phyloP scores from a whole-genome alignment of 2,888 invertebrate species.

The Diarsia rubi region DNA sequence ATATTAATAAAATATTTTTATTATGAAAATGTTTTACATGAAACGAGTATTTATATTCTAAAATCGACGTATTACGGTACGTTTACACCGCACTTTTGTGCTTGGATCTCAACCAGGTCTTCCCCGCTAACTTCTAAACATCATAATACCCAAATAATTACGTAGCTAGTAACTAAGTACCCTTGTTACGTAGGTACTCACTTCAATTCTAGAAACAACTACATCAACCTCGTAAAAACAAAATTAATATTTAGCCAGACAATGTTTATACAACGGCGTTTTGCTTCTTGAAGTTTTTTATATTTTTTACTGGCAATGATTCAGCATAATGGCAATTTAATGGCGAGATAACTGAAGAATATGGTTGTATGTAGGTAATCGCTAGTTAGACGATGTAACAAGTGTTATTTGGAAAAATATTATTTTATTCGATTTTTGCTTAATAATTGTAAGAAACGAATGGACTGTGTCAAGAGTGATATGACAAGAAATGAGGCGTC shows the following conservation, averaged over 20 bases:
- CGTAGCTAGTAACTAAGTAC: neutral
- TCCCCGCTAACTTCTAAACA: too few species aligned
- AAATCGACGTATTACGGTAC: too few species aligned
- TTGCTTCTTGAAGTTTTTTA: conserved; percentile 4
- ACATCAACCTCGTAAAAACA: conserved; percentile 18
- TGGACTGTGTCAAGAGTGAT: too few species aligned
- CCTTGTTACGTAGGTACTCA: conserved; percentile 5
- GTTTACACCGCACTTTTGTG: too few species aligned
- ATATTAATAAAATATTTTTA: too few species aligned
- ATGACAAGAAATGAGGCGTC: too few species aligned
- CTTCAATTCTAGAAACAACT: conserved; percentile 11
- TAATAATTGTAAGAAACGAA: neutral
- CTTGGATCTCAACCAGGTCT: too few species aligned
- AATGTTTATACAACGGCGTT: conserved; percentile 18
- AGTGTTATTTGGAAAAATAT: neutral
- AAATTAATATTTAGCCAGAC: conserved; percentile 31
- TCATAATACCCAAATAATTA: neutral
- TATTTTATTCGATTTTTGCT: neutral
- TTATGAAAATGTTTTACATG: too few species aligned
- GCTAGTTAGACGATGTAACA: conserved; percentile 5
- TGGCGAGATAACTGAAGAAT: conserved; percentile 17
- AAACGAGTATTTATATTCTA: too few species aligned
- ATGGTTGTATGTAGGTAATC: conserved; percentile 21
- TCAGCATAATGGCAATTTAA: conserved; percentile 50
- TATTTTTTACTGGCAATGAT: conserved; percentile 36